phyloP scores from a whole-genome alignment of 2,113 vertebrate species.

The Pteruthius melanotis region DNA sequence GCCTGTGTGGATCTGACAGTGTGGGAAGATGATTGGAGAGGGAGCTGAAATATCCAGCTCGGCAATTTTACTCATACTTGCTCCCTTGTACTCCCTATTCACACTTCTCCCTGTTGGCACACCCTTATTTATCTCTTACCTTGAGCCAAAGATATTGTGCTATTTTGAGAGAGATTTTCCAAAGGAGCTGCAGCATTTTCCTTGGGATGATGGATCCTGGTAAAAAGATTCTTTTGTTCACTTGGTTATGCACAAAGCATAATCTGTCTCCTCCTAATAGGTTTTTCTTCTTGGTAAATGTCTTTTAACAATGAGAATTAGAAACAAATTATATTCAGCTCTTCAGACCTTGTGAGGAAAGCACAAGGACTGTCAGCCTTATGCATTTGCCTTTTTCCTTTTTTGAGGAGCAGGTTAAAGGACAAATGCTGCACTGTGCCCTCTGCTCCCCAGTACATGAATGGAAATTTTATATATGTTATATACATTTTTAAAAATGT shows the following conservation, averaged over 20 bases:
- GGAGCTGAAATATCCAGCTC: background rate
- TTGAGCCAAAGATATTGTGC: background rate
- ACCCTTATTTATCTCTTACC: background rate
- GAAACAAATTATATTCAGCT: background rate
- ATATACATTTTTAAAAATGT: background rate
- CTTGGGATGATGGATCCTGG: background rate
- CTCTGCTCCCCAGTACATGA: background rate
- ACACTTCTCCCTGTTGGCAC: background rate
- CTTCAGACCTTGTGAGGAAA: background rate
- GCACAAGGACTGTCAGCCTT: background rate
- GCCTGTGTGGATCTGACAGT: background rate
- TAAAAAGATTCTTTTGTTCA: background rate
- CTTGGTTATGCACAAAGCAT: background rate
- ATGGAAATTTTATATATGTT: background rate
- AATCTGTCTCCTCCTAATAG: background rate
- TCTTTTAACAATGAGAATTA: slow-evolving; percentile 9
- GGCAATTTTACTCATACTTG: background rate
- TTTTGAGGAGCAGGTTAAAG: background rate
- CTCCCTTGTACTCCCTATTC: background rate
- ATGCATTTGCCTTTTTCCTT: background rate
- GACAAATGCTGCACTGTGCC: background rate
- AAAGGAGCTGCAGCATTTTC: background rate
- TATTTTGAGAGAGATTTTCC: background rate
- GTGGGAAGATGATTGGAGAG: background rate
- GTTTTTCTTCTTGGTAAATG: background rate